Base-by-base conservation (phyloP, 2,888 invertebrate species). In the Hydroisotoma schaefferi region DNA sequence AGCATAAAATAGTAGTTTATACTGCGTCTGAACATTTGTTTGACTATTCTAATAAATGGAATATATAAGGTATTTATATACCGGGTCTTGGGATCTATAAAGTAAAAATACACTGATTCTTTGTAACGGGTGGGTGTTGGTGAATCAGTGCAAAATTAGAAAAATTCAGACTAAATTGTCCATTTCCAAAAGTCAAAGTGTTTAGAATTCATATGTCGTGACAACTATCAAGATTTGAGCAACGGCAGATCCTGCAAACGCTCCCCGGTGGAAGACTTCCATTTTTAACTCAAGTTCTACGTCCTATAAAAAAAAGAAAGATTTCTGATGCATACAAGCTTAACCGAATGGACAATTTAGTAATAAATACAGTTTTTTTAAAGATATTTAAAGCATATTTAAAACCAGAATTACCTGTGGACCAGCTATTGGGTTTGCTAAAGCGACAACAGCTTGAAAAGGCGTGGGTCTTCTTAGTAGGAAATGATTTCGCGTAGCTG, bases 201-300 rank as follows among this genome's bases (percentile, higher is more conserved):
- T 5, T 81, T 80, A 88, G 80, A 85, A 92, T 72, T 86, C 84
- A 75, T 87, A 88, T 75, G 90, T 86, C 0, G 93, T 90, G 3
- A 94, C 91, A 74, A 85, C 87, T 53, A 95, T 86, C 73, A 87
- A 85, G 52, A 95, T 82, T 76, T 88, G 90, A 0, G 93, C 91
- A 0, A 94, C 83, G 12, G 90, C 91, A 44, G 85, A 87, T 0
- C 92, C 93, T 6, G 86, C 85, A 65, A 88, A 89, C 53, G 82
- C 81, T 3, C 85, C 84, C 49, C 84, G 81, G 61, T 83, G 84
- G 75, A 85, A 88, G 2, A 93, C 81, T 58, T 89, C 87, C 92
- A 94, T 93, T 65, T 85, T 85, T 27, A 95, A 80, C 73, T 91
- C 87, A 29, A 95, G 77, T 73, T 93, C 90, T 68, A 94, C 86